Evolutionary conservation across 2,113 vertebrate species (phyloP), one percentile per base, ranked within the genome.

Genomic region (Bagarius yarrelli): DNA sequence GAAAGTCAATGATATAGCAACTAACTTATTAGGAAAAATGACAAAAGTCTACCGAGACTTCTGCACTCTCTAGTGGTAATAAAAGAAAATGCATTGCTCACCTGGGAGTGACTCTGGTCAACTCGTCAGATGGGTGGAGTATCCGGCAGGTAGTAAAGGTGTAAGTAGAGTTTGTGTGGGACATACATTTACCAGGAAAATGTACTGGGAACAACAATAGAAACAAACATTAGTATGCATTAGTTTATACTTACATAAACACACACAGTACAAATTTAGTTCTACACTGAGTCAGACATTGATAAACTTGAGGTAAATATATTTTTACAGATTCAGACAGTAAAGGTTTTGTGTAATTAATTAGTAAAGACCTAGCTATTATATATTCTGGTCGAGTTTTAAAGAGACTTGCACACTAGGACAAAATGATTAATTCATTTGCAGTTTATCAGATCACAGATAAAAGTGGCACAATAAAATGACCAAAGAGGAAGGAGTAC

Each of bases 81-180:
- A 11, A 5, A 57, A 25, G 23, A n/a, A 27, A 57, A 13, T 30
- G 14, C 36, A 18, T 27, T 15, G 79, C 93, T 95, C 93, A 99
- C 98, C 97, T 99, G 87, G 96, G 92, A 0, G 97, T 98, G 87
- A 97, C 94, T 81, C 95, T 91, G 5, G 96, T 97, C 90, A 98
- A 94, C 72, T 98, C 95, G 80, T 99, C 97, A 1, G 96, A 97
- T 50, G 97, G 98, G 88, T 99, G 98, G 86, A 98, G 92, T 85
- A 99, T 99, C 87, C 97, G 95, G 90, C 98, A 99, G 90, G 96
- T 99, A 90, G 97, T 99, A 90, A 96, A 98, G 90, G 98, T 99
- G 88, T 97, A 99, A 78, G 98, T 99, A 88, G 97, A 98, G 93
- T 94, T 97, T 80, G 96, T 98, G 88, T 96, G 95, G 85, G 96